Evolutionary conservation across 2,888 invertebrate species (phyloP).

Genomic region (Heliconius ethilla): DNA sequence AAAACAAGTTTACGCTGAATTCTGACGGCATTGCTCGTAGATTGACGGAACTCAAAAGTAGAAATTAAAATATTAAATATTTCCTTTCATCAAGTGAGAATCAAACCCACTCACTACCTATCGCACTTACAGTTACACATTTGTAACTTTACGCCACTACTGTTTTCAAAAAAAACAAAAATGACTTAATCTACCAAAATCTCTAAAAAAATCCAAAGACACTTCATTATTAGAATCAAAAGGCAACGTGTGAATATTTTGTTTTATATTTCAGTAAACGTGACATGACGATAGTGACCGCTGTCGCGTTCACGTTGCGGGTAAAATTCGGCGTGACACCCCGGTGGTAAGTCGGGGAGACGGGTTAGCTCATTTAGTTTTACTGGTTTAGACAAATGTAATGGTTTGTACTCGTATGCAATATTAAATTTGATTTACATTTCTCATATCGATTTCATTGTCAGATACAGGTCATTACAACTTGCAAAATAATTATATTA

Average conservation of each 20-base stretch:
- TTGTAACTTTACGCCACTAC: no score
- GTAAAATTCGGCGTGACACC: constrained; percentile 47
- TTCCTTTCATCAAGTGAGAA: no score
- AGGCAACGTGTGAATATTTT: not conserved
- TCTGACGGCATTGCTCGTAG: no score
- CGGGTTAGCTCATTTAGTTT: constrained; percentile 39
- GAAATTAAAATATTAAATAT: no score
- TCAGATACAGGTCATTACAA: no score
- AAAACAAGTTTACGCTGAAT: no score
- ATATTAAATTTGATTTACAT: not conserved
- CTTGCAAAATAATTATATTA: no score
- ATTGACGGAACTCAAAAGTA: no score
- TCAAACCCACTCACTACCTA: no score
- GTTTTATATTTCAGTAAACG: constrained; percentile 20
- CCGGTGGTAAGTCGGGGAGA: constrained; percentile 24
- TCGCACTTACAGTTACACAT: no score
- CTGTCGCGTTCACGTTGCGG: constrained; percentile 47
- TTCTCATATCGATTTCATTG: not conserved
- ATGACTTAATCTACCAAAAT: not conserved
- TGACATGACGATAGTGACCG: constrained; percentile 35
- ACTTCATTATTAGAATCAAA: constrained; percentile 11
- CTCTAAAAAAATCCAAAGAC: not conserved
- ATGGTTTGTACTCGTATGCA: constrained; percentile 10
- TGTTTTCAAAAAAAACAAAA: no score
- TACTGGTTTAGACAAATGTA: constrained; percentile 23